Percentiles rank a stretch among this genome's conserved stretches.
Conservation (phyloP, 2,113 vertebrate species). For the Mirza zaza region DNA sequence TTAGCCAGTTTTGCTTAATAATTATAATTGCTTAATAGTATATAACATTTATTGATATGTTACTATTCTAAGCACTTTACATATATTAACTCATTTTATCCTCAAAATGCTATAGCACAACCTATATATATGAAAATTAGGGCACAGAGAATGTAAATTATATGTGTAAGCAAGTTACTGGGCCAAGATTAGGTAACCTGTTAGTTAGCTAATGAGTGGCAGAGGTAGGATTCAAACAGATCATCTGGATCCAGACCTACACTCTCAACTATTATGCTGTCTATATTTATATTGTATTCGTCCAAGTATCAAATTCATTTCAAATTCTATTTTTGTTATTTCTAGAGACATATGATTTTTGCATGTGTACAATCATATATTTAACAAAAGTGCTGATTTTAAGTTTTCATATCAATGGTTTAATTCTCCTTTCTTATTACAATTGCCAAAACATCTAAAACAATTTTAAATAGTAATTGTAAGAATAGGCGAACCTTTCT, state of each 20-base stretch:
- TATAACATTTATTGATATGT: no score
- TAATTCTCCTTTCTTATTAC: conserved; percentile 22
- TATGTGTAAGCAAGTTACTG: background rate
- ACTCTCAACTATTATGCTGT: background rate
- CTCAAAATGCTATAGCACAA: background rate
- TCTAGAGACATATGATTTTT: background rate
- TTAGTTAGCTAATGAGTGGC: background rate
- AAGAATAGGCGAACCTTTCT: background rate
- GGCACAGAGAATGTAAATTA: background rate
- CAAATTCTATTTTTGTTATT: background rate
- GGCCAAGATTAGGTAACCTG: background rate
- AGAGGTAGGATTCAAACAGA: background rate
- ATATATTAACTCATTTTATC: background rate
- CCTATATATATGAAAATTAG: background rate
- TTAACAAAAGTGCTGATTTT: conserved; percentile 13
- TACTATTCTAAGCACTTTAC: background rate
- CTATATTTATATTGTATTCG: background rate
- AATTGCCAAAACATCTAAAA: background rate
- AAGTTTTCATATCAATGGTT: background rate
- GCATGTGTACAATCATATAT: background rate
- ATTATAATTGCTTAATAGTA: background rate
- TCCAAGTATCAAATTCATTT: background rate
- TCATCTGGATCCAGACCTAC: background rate
- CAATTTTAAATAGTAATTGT: background rate
- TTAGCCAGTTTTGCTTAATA: background rate